Percentiles rank a stretch among this genome's conserved stretches.
phyloP scores from a whole-genome alignment of 2,888 invertebrate genomes.

The Darwinula stevensoni region DNA sequence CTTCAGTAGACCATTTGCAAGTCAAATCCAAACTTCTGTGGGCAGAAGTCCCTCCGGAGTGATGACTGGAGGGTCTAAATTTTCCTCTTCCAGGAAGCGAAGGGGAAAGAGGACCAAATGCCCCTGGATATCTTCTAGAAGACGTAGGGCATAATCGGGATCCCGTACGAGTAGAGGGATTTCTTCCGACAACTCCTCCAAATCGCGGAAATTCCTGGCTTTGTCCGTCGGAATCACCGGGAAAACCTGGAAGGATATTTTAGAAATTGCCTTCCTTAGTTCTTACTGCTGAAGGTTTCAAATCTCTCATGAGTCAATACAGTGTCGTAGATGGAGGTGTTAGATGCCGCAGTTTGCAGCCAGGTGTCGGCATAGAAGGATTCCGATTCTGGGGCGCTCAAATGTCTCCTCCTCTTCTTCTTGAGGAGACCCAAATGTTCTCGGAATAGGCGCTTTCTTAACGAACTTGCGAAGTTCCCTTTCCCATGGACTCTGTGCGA shows the following conservation, averaged over 20 bases:
- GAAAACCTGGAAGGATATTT: too few relatives aligned
- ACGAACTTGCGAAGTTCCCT: conserved; percentile 58
- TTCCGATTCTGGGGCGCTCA: conserved; percentile 49
- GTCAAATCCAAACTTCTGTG: conserved; percentile 60
- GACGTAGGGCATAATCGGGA: conserved; percentile 28
- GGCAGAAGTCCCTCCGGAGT: conserved; percentile 81
- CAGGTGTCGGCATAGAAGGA: conserved; percentile 62
- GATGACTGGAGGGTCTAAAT: conserved; percentile 44
- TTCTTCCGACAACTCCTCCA: conserved; percentile 43
- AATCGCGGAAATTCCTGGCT: conserved; percentile 39
- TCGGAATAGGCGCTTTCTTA: conserved; percentile 54
- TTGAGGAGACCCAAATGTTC: conserved; percentile 58
- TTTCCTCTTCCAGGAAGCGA: conserved; percentile 60
- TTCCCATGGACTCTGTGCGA: too few relatives aligned
- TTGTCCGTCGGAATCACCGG: conserved; percentile 61
- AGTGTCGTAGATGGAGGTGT: conserved; percentile 72
- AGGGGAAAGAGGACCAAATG: conserved; percentile 63
- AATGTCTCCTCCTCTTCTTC: conserved; percentile 23
- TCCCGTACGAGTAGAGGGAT: conserved; percentile 37
- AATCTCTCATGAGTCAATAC: too few relatives aligned
- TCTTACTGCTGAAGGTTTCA: too few relatives aligned
- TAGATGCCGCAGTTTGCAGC: conserved; percentile 43
- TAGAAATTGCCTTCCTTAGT: too few relatives aligned
- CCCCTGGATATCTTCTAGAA: conserved; percentile 46
- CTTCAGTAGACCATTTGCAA: too few relatives aligned